Evolutionary conservation across 2,113 vertebrate species (phyloP).

Genomic region (Pitta sordida): DNA sequence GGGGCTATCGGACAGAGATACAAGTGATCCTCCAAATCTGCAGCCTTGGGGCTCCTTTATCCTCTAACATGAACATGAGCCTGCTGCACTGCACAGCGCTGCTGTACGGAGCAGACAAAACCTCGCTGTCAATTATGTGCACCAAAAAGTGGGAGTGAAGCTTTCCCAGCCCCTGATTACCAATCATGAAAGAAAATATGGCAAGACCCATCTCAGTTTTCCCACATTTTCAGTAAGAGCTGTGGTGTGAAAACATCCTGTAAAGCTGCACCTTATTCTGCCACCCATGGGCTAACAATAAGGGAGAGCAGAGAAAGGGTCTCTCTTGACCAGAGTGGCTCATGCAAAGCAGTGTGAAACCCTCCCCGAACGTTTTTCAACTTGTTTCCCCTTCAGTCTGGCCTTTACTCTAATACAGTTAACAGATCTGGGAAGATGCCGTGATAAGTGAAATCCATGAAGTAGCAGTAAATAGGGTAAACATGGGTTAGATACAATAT

Average conservation of each 20-base stretch:
- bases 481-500: no score
- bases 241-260: neutral
- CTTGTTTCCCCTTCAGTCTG: neutral
- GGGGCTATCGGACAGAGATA: neutral
- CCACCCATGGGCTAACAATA: rapidly evolving
- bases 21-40: neutral
- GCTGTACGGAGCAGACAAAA: neutral
- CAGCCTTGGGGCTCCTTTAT: neutral
- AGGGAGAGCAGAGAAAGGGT: neutral
- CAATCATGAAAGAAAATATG: neutral
- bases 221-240: neutral
- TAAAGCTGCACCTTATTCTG: neutral
- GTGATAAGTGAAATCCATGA: no score
- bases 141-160: neutral
- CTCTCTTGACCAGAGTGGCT: neutral
- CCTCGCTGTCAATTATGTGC: neutral
- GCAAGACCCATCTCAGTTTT: neutral
- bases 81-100: neutral
- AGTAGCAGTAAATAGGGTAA: no score
- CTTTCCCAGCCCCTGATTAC: neutral
- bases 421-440: no score
- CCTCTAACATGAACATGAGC: neutral
- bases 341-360: rapidly evolving
- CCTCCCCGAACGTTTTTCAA: neutral
- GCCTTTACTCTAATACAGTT: no score